Conservation (phyloP, 2,113 vertebrate genomes). For the Plecturocebus donacophilus region DNA sequence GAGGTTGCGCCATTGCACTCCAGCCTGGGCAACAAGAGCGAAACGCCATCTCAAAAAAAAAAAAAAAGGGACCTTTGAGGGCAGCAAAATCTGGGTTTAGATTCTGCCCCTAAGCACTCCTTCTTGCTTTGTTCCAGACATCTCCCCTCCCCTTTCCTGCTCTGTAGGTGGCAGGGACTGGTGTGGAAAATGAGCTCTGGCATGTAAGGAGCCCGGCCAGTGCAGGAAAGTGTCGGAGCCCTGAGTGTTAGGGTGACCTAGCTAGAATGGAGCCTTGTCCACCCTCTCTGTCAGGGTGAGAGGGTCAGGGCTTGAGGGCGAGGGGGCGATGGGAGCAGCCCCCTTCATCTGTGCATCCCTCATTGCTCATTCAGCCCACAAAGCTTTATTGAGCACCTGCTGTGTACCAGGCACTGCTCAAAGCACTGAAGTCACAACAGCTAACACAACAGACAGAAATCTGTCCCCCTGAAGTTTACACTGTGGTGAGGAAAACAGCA, state of each 20-base stretch:
- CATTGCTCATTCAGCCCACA: background rate
- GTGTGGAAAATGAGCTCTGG: background rate
- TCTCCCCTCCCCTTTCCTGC: background rate
- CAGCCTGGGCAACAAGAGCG: no score
- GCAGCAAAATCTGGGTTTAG: background rate
- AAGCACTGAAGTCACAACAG: background rate
- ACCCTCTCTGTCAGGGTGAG: no score
- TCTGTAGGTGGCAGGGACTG: background rate
- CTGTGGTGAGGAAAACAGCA: background rate
- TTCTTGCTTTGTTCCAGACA: background rate
- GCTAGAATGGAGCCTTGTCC: background rate
- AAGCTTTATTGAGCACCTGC: background rate
- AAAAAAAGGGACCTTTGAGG: background rate
- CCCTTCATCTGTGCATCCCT: background rate
- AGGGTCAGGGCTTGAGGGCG: background rate
- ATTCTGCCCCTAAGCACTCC: no score
- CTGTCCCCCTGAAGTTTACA: background rate
- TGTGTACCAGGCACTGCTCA: background rate
- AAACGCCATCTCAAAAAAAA: no score
- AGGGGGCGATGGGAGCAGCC: no score
- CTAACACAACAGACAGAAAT: background rate
- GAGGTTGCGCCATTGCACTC: no score
- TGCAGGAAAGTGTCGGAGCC: background rate
- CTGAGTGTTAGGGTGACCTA: background rate
- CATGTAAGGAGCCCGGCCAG: background rate